Conservation (phyloP, 1,140 invertebrate genomes). For the Drosophila mauritiana region DNA sequence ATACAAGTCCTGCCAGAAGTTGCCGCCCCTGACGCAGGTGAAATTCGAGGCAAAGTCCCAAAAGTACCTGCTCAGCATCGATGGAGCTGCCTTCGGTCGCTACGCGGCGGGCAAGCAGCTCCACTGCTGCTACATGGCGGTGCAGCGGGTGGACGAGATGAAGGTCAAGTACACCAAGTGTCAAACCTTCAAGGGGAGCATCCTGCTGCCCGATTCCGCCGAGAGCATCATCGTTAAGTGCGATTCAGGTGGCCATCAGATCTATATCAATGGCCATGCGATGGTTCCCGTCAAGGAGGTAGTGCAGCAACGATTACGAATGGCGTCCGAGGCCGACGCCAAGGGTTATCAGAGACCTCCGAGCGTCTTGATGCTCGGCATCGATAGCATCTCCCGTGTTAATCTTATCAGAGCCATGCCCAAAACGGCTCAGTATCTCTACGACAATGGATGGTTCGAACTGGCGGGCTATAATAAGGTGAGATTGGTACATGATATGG, state of each 20-base stretch:
- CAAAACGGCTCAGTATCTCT: constrained; percentile 88
- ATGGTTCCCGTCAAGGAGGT: constrained; percentile 63
- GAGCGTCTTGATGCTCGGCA: constrained; percentile 90
- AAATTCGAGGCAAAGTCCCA: constrained; percentile 59
- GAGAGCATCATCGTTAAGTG: constrained; percentile 86
- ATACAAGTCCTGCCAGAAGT: constrained; percentile 86
- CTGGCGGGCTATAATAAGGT: constrained; percentile 86
- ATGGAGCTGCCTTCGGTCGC: constrained; percentile 67
- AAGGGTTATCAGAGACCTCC: constrained; percentile 23
- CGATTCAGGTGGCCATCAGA: constrained; percentile 51
- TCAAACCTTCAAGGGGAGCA: constrained; percentile 75
- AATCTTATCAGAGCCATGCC: constrained; percentile 92
- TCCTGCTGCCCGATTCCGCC: constrained; percentile 75
- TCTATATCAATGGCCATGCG: constrained; percentile 78
- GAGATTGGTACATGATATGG: neutral
- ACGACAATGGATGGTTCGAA: constrained; percentile 86
- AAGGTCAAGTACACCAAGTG: constrained; percentile 71
- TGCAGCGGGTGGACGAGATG: constrained; percentile 78
- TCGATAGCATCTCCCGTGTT: constrained; percentile 92
- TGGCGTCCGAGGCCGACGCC: constrained; percentile 6
- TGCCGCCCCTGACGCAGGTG: constrained; percentile 85
- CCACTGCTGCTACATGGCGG: constrained; percentile 86
- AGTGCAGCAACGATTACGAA: constrained; percentile 55
- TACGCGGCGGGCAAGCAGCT: constrained; percentile 68
- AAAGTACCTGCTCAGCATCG: constrained; percentile 69